phyloP scores from a whole-genome alignment of 2,888 invertebrate genomes.

The Schizotus pectinicornis region DNA sequence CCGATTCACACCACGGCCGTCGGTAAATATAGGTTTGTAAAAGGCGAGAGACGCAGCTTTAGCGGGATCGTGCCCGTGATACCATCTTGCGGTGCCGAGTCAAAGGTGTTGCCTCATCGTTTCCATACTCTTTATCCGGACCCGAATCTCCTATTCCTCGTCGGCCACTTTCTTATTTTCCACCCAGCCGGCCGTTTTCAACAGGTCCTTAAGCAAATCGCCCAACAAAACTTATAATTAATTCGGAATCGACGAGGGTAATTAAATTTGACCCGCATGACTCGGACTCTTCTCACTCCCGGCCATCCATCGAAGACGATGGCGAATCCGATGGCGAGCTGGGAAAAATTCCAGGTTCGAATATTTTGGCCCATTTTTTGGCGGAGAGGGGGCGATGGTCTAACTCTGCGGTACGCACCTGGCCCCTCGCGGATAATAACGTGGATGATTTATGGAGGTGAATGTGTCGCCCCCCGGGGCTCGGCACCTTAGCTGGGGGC shows the following conservation, averaged over 20 bases:
- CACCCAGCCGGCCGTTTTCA: constrained; percentile 12
- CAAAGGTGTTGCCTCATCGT: constrained; percentile 33
- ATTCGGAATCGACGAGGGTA: background rate
- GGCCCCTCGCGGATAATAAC: constrained; percentile 52
- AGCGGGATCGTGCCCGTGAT: constrained; percentile 48
- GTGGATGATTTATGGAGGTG: constrained; percentile 52
- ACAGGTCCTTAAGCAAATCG: constrained; percentile 15
- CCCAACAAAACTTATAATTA: constrained; percentile 11
- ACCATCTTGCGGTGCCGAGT: constrained; percentile 40
- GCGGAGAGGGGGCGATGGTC: background rate
- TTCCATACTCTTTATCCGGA: constrained; percentile 18
- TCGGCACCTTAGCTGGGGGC: constrained; percentile 44
- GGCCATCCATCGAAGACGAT: background rate
- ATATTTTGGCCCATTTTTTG: too few relatives aligned
- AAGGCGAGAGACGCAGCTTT: constrained; percentile 23
- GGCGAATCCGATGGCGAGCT: too few relatives aligned
- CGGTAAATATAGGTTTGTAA: constrained; percentile 47
- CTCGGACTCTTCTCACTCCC: background rate
- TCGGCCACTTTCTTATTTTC: constrained; percentile 22
- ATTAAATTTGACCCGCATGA: too few relatives aligned
- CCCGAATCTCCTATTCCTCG: constrained; percentile 10
- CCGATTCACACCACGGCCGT: constrained; percentile 45
- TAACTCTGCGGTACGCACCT: constrained; percentile 37
- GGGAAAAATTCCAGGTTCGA: too few relatives aligned
- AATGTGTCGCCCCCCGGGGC: constrained; percentile 53